These are phyloP conservation scores for Vespertilio murinus DNA, from an alignment of 2,797 vertebrate genomes.

Conservation along the genomic window DNA sequence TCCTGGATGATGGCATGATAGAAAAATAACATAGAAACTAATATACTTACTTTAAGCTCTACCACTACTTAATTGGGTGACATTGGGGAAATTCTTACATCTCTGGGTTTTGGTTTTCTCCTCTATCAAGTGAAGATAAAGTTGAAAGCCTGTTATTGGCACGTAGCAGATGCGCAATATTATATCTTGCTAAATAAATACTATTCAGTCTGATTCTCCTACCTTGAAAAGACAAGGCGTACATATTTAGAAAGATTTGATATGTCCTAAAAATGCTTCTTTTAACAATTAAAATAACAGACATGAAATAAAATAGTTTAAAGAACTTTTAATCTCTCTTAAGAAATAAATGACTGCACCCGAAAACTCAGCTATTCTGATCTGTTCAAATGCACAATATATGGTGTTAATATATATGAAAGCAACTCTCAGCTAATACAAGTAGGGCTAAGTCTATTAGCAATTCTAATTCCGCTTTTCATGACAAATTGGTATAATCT, in stretches of 20 bases:
- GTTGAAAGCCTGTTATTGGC: background rate
- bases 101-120: background rate
- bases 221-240: conserved; percentile 13
- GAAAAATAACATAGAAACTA: background rate
- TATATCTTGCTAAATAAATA: conserved; percentile 35
- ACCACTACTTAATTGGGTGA: background rate
- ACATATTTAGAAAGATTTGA: conserved; percentile 18
- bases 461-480: conserved; percentile 19
- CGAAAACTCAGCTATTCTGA: background rate
- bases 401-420: conserved; percentile 20
- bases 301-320: background rate
- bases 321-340: background rate
- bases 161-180: background rate
- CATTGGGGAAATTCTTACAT: background rate
- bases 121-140: background rate
- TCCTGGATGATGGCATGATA: background rate
- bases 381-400: background rate
- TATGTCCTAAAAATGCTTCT: background rate
- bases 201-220: background rate
- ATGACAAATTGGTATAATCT: conserved; percentile 4
- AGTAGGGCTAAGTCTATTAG: background rate
- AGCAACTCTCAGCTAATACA: background rate
- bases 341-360: conserved; percentile 6
- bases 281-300: conserved; percentile 31
- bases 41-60: background rate